Evolutionary conservation across 2,797 vertebrate genomes (phyloP).

Genomic region (Dryobates pubescens): DNA sequence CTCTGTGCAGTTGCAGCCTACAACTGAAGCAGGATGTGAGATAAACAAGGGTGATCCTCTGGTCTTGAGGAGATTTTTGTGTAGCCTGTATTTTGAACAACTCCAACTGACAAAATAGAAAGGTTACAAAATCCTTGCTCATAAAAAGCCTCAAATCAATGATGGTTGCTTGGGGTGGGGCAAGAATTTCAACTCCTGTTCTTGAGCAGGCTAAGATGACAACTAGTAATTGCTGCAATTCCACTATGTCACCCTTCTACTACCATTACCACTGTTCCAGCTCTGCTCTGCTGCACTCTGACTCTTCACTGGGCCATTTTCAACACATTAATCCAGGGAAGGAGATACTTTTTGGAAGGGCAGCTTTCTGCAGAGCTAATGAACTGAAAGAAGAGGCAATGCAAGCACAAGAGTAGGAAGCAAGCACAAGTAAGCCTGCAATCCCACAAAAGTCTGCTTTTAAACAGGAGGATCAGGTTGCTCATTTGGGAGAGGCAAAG

Average conservation of each 20-base stretch:
- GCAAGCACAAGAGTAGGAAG: neutral
- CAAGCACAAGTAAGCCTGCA: neutral
- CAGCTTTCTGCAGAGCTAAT: neutral
- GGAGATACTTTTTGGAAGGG: neutral
- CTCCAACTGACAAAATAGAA: neutral
- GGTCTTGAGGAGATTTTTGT: neutral
- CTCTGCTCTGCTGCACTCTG: neutral
- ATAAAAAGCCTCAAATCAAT: neutral
- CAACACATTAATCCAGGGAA: neutral
- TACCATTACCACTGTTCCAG: neutral
- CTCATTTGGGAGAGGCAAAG: neutral
- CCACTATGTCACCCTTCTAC: neutral
- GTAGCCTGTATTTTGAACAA: neutral
- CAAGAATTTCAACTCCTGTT: neutral
- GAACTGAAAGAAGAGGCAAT: neutral
- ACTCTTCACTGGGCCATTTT: neutral
- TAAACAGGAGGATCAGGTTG: neutral
- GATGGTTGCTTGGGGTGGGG: neutral
- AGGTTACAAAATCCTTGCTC: neutral
- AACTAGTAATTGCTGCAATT: neutral
- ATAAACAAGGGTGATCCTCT: neutral
- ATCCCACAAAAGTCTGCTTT: neutral
- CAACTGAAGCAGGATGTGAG: rapidly evolving
- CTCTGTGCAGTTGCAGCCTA: neutral
- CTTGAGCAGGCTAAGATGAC: neutral